Percentiles rank a stretch among this genome's conserved stretches.
Conservation (phyloP, 2,797 vertebrate genomes). For the Chanos chanos region DNA sequence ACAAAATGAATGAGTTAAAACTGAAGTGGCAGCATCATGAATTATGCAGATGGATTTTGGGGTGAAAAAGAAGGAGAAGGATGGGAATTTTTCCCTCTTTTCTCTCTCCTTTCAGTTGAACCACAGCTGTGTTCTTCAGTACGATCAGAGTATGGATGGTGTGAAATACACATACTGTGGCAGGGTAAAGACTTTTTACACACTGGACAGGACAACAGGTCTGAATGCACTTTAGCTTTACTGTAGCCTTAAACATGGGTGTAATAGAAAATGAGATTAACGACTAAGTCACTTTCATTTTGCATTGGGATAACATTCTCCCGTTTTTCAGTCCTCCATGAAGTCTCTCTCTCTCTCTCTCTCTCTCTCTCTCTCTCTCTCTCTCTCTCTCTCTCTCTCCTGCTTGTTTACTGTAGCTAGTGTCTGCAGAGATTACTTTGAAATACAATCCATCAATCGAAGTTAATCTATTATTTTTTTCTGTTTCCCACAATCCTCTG, state of each 20-base stretch:
- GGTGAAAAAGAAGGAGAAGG: not conserved
- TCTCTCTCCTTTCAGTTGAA: not conserved
- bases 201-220: conserved; percentile 13
- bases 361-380: not conserved
- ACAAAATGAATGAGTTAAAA: conserved; percentile 17
- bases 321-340: conserved; percentile 3
- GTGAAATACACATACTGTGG: not conserved
- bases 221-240: conserved; percentile 19
- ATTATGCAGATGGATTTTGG: conserved; percentile 24
- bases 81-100: not conserved
- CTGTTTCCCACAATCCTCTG: not conserved
- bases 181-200: conserved; percentile 20
- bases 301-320: too few species aligned
- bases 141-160: conserved; percentile 6
- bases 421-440: too few species aligned
- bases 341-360: conserved; percentile 8
- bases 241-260: conserved; percentile 10
- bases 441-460: too few species aligned
- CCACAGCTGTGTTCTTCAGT: not conserved
- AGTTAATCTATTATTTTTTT: too few species aligned
- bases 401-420: too few species aligned
- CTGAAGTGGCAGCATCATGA: not conserved
- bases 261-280: conserved; percentile 31
- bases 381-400: not conserved
- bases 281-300: conserved; percentile 35